Percentiles rank a stretch among this genome's conserved stretches.
phyloP scores from a whole-genome alignment of 2,888 invertebrate genomes.

The Drosophila setosimentum region DNA sequence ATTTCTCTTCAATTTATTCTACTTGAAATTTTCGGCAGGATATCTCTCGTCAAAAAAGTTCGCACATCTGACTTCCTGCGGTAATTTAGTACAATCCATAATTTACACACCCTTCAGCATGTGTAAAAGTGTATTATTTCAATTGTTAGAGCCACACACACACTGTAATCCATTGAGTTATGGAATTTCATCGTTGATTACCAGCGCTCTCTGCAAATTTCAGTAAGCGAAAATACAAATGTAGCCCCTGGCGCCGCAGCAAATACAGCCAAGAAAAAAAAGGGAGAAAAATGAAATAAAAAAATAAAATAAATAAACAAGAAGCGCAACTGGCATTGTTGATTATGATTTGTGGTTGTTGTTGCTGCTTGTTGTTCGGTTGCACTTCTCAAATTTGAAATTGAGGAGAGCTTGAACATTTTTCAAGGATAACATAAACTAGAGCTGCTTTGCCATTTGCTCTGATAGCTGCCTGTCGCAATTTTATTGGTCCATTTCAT shows the following conservation, averaged over 20 bases:
- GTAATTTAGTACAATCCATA: conserved; percentile 15
- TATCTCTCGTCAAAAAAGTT: background rate
- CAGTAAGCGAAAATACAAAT: conserved; percentile 23
- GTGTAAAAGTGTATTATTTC: conserved; percentile 34
- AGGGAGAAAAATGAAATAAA: background rate
- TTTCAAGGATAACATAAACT: conserved; percentile 49
- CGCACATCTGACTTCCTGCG: background rate
- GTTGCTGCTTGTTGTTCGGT: conserved; percentile 14
- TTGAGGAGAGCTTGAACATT: conserved; percentile 52
- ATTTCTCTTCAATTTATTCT: background rate
- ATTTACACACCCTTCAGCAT: conserved; percentile 24
- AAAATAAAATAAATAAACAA: conserved; percentile 38
- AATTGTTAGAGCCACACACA: conserved; percentile 32
- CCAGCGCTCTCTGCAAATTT: conserved; percentile 49
- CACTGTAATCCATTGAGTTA: conserved; percentile 6
- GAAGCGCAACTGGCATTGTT: conserved; percentile 14
- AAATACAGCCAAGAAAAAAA: conserved; percentile 53
- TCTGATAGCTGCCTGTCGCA: conserved; percentile 24
- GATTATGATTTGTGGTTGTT: conserved; percentile 15
- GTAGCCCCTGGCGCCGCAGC: conserved; percentile 31
- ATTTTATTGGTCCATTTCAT: conserved; percentile 35
- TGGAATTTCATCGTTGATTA: conserved; percentile 67
- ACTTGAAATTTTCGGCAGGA: conserved; percentile 2
- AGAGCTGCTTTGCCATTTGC: conserved; percentile 27
- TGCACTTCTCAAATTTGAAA: conserved; percentile 59